Conservation (phyloP, 2,797 vertebrate genomes). For the Clarias fuscus region DNA sequence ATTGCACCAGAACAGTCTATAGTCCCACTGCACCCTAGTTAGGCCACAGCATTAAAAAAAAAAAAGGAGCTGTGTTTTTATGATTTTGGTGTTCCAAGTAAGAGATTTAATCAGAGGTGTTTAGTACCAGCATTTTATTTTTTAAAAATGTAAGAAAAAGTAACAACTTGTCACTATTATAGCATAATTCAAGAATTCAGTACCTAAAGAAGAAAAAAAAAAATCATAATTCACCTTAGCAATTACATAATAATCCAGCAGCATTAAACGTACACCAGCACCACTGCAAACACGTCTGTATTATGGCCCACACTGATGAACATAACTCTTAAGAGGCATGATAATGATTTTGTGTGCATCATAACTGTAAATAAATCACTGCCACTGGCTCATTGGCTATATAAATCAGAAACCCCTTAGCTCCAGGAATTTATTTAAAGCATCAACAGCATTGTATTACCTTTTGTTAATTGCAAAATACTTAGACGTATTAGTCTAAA, state of each 20-base stretch:
- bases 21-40: not conserved
- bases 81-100: not conserved
- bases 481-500: not conserved
- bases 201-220: not conserved
- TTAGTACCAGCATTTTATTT: slow-evolving; percentile 32
- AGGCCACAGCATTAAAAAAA: not conserved
- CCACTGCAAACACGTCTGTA: not conserved
- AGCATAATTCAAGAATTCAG: not conserved
- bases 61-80: not conserved
- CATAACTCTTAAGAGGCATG: not conserved
- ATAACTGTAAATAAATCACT: not conserved
- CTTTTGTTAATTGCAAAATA: not conserved
- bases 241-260: not conserved
- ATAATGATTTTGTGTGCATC: not conserved
- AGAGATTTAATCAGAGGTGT: not conserved
- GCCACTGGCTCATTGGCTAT: not conserved
- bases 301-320: not conserved
- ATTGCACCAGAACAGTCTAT: not conserved
- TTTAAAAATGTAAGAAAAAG: not conserved
- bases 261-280: not conserved
- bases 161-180: not conserved
- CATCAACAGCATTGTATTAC: not conserved
- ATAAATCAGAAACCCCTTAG: too few relatives aligned
- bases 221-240: not conserved
- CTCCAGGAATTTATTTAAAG: not conserved